Evolutionary conservation across 2,113 vertebrate genomes (phyloP).

Genomic region (Psittacula cyanocephala): DNA sequence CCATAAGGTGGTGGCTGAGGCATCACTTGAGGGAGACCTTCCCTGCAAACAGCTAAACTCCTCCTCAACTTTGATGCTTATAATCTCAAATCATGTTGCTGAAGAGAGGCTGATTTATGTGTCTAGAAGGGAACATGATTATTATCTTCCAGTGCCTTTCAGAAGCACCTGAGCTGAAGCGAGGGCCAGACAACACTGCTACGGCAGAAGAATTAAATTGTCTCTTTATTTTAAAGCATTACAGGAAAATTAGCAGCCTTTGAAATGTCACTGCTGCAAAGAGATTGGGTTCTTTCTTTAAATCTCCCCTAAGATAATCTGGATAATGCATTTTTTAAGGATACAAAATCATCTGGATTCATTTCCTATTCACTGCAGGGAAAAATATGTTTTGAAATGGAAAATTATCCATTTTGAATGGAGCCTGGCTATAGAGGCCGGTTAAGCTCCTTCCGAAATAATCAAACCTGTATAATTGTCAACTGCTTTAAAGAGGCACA

Average conservation of each 20-base stretch:
- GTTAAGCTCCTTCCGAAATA: conserved; percentile 37
- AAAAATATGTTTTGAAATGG: conserved; percentile 40
- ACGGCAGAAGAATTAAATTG: background rate
- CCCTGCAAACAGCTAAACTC: background rate
- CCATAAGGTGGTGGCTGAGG: accelerated
- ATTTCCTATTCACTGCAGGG: background rate
- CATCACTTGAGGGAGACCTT: background rate
- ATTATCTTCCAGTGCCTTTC: background rate
- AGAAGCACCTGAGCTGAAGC: conserved; percentile 8
- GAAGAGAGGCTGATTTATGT: background rate
- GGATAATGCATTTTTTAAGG: conserved; percentile 30
- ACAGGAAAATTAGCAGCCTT: conserved; percentile 60
- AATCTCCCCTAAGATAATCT: conserved; percentile 34
- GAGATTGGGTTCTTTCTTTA: conserved; percentile 44
- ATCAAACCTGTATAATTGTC: conserved; percentile 27
- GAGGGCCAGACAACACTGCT: background rate
- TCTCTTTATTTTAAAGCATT: conserved; percentile 17
- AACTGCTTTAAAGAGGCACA: background rate
- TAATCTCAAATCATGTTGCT: background rate
- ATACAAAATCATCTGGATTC: conserved; percentile 16
- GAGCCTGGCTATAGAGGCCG: conserved; percentile 15
- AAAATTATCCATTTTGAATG: conserved; percentile 31
- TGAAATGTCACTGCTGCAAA: conserved; percentile 27
- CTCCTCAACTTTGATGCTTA: background rate
- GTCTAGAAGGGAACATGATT: background rate